Evolutionary conservation across 2,797 vertebrate species (phyloP).

Genomic region (Premnoplex brunnescens): DNA sequence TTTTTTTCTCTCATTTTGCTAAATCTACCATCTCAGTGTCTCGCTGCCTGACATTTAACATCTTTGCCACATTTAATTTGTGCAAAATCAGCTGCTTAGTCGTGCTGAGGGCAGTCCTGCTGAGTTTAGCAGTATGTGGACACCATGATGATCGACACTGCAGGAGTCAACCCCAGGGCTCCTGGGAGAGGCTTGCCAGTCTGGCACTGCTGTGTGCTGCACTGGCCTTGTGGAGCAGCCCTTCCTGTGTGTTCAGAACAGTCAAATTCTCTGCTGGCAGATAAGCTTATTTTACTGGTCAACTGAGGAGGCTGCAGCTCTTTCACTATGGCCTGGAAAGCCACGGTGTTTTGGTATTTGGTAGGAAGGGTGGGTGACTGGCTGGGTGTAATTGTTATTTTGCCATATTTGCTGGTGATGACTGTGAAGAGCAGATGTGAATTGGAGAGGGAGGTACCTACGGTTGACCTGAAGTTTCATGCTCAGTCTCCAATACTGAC

Average conservation of each 20-base stretch:
- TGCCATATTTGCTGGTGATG: background rate
- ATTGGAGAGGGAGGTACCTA: background rate
- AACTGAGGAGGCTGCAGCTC: background rate
- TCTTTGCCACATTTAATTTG: slow-evolving; percentile 9
- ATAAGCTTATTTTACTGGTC: background rate
- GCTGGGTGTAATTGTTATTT: background rate
- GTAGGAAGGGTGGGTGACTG: background rate
- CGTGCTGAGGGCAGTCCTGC: background rate
- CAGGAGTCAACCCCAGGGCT: background rate
- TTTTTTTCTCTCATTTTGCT: background rate
- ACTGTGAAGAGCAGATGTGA: background rate
- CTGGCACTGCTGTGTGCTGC: background rate
- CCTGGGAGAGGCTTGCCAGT: background rate
- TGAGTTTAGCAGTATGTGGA: background rate
- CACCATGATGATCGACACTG: background rate
- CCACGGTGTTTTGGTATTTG: background rate
- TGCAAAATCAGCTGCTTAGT: background rate
- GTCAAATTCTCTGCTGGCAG: background rate
- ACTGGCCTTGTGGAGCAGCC: background rate
- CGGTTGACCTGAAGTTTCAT: background rate
- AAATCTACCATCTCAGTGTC: background rate
- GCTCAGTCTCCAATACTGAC: background rate
- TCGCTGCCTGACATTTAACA: background rate
- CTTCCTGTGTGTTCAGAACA: background rate
- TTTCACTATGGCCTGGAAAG: background rate